A percentile compares a stretch with the other conserved stretches of the same genome.
Evolutionary conservation across 2,888 invertebrate genomes (phyloP).

Genomic region (Polydrusus tereticollis): DNA sequence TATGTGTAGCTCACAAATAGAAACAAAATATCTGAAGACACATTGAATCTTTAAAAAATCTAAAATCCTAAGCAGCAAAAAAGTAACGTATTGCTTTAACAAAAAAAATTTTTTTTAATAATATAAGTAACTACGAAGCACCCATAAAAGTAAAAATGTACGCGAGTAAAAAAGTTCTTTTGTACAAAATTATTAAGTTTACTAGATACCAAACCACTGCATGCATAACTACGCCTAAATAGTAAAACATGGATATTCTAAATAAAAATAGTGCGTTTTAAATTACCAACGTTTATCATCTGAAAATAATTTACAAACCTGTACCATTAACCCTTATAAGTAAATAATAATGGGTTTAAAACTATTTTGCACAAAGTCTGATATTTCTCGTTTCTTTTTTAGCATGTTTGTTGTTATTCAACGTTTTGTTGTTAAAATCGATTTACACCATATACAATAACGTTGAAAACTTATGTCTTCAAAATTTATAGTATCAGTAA

Average conservation of each 20-base stretch:
- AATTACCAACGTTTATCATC: too few relatives aligned
- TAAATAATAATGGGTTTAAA: too few relatives aligned
- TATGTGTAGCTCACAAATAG: not conserved
- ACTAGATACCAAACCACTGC: conserved; percentile 46
- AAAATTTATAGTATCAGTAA: too few relatives aligned
- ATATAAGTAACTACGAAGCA: conserved; percentile 2
- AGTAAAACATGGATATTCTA: not conserved
- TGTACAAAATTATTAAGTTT: conserved; percentile 30
- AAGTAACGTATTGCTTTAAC: conserved; percentile 1
- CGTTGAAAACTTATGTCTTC: too few relatives aligned
- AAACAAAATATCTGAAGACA: conserved; percentile 1
- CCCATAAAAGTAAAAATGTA: conserved; percentile 16
- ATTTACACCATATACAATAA: too few relatives aligned
- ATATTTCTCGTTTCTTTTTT: too few relatives aligned
- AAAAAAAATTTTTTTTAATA: too few relatives aligned
- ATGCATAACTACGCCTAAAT: conserved; percentile 35
- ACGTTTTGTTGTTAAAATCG: too few relatives aligned
- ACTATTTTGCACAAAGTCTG: too few relatives aligned
- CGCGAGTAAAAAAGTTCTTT: conserved; percentile 40
- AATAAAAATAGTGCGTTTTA: not conserved
- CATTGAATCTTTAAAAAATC: not conserved
- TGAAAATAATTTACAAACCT: too few relatives aligned
- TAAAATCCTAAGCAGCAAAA: conserved; percentile 14
- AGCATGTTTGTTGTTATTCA: too few relatives aligned
- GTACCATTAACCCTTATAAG: too few relatives aligned